Evolutionary conservation across 1,140 invertebrate genomes (phyloP).

Genomic region (Bombus balteatus): DNA sequence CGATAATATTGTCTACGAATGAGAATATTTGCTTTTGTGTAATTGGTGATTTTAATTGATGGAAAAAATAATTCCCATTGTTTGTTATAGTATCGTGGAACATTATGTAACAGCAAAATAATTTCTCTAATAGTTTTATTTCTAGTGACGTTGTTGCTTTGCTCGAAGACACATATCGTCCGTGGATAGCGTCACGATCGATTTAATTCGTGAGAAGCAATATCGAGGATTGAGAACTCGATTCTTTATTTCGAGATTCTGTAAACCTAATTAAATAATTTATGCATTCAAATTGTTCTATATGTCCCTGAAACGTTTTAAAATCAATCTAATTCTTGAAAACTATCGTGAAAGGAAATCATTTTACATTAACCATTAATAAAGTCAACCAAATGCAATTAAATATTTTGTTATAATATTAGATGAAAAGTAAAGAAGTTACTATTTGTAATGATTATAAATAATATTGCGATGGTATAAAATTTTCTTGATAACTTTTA

Average conservation of each 20-base stretch:
- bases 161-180: constrained; percentile 1
- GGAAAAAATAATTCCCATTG: neutral
- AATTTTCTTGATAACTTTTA: neutral
- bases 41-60: neutral
- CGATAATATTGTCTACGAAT: neutral
- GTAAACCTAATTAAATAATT: neutral
- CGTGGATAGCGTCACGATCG: neutral
- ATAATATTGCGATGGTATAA: neutral
- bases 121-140: neutral
- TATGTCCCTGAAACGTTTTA: neutral
- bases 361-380: neutral
- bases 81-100: neutral
- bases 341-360: neutral
- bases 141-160: neutral
- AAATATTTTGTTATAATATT: too few relatives aligned
- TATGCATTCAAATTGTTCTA: neutral
- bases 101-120: neutral
- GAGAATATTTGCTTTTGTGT: neutral
- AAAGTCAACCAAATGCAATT: neutral
- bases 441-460: neutral
- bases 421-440: neutral
- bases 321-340: neutral
- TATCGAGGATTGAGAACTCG: constrained; percentile 1
- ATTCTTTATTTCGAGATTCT: neutral
- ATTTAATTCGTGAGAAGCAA: neutral